A percentile compares a stretch with the other conserved stretches of the same genome.
phyloP scores from a whole-genome alignment of 2,888 invertebrate species.

The Chaitophorus viminalis region DNA sequence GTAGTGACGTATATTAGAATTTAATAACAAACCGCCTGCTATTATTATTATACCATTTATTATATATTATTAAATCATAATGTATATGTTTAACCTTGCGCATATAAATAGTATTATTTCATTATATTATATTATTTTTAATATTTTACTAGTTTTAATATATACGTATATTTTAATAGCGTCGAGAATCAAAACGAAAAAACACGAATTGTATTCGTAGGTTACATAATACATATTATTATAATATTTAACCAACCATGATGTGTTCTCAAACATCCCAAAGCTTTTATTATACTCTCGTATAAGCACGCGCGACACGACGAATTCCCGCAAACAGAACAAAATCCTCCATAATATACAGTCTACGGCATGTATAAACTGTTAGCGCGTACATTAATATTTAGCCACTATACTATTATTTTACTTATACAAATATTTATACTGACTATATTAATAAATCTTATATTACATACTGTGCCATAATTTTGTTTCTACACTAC shows the following conservation, averaged over 20 bases:
- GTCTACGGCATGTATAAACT: not conserved
- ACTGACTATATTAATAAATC: slow-evolving; percentile 4
- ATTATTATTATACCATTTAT: not conserved
- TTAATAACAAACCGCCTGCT: not conserved
- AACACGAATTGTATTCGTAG: not conserved
- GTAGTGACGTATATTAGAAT: not conserved
- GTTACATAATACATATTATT: too few species aligned
- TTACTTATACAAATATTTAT: not conserved
- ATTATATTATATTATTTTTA: not conserved
- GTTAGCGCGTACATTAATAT: not conserved
- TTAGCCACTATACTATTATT: not conserved
- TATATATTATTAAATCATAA: not conserved
- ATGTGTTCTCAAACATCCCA: not conserved
- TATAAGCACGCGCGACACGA: not conserved
- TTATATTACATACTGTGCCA: not conserved
- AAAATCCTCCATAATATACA: not conserved
- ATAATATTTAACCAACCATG: not conserved
- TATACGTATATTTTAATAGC: not conserved
- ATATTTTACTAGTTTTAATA: not conserved
- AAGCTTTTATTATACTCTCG: not conserved
- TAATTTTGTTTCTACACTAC: not conserved
- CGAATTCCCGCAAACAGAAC: not conserved
- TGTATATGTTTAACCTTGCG: not conserved
- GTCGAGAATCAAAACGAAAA: not conserved
- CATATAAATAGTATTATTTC: not conserved